Conservation (phyloP, 2,888 invertebrate genomes). For the Plagodis pulveraria region DNA sequence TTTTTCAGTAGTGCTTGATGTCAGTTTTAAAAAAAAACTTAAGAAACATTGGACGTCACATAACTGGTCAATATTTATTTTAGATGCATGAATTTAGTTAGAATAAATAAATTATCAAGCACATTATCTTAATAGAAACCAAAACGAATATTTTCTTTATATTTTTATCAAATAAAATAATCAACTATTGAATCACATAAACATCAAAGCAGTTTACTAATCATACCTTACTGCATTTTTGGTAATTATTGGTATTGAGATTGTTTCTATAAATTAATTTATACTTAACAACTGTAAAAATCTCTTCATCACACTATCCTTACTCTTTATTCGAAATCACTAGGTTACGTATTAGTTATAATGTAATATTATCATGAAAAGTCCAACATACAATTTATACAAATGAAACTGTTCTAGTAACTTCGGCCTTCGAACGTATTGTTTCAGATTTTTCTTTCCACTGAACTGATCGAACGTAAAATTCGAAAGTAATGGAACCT, state of each 20-base stretch:
- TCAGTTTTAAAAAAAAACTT: slow-evolving; percentile 34
- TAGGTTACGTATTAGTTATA: slow-evolving; percentile 84
- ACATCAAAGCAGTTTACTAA: slow-evolving; percentile 76
- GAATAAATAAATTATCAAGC: slow-evolving; percentile 52
- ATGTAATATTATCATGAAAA: slow-evolving; percentile 83
- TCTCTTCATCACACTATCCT: slow-evolving; percentile 84
- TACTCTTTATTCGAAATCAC: slow-evolving; percentile 77
- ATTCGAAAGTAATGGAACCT: slow-evolving; percentile 63
- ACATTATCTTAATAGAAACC: slow-evolving; percentile 56
- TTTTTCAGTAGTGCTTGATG: slow-evolving; percentile 59
- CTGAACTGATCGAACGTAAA: slow-evolving; percentile 56
- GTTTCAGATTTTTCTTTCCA: slow-evolving; percentile 63
- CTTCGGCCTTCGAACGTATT: slow-evolving; percentile 67
- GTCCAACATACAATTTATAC: slow-evolving; percentile 85
- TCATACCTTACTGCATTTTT: slow-evolving; percentile 82
- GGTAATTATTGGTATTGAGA: slow-evolving; percentile 85
- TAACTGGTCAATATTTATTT: slow-evolving; percentile 11
- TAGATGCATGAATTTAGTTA: slow-evolving; percentile 18
- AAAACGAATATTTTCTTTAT: slow-evolving; percentile 48
- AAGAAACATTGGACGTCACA: slow-evolving; percentile 49
- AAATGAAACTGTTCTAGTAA: slow-evolving; percentile 83
- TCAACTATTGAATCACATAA: slow-evolving; percentile 78
- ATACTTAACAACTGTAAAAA: slow-evolving; percentile 85
- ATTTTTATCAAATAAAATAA: slow-evolving; percentile 56
- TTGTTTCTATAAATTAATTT: slow-evolving; percentile 84